Base-by-base conservation (phyloP, 2,113 vertebrate species). In the Noctilio leporinus region DNA sequence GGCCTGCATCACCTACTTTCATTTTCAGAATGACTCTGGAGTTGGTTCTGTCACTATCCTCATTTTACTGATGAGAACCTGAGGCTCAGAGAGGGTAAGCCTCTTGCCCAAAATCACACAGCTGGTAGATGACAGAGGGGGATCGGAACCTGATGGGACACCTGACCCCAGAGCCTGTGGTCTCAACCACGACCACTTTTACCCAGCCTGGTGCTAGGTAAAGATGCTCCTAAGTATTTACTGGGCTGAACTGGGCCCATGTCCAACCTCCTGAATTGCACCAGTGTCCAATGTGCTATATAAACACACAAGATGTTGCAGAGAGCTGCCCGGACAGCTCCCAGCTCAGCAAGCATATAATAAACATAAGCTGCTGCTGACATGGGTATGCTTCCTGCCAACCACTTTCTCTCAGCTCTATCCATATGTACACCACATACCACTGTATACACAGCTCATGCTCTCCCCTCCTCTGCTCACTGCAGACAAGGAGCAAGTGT, bases 351-450 rank as follows among this genome's bases (percentile, higher is more conserved):
- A 53, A 83, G 62, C 69, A 94, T 19, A 49, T 53, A 55, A 64
- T 59, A 88, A 84, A 87, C 75, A 40, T 14, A 91, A 91, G 64
- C 51, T 53, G 77, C 73, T 86, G 64, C 55, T 78, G 91, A 69
- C 77, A 65, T 0, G 11, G 45, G 49, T 20, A 3, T n/a, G 53
- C 90, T 95, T 89, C 64, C 87, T 87, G 90, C 83, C 93, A 77
- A 51, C 22, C 35, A 49, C 59, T 67, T 62, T 84, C 59, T 51
- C 80, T 82, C 45, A 55, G 83, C 82, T 80, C 26, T 12, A 9
- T 40, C 75, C 82, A 26, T 45, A 30, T 30, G 30, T 16, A 67
- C 5, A 26, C 12, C 62, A 17, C 0, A 30, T 9, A 64, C 26
- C 14, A 22, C 62, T 64, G 38, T 14, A 28, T 1, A 22, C 0